Evolutionary conservation across 2,797 vertebrate species (phyloP).

Genomic region (Gymnoscopelus braueri): DNA sequence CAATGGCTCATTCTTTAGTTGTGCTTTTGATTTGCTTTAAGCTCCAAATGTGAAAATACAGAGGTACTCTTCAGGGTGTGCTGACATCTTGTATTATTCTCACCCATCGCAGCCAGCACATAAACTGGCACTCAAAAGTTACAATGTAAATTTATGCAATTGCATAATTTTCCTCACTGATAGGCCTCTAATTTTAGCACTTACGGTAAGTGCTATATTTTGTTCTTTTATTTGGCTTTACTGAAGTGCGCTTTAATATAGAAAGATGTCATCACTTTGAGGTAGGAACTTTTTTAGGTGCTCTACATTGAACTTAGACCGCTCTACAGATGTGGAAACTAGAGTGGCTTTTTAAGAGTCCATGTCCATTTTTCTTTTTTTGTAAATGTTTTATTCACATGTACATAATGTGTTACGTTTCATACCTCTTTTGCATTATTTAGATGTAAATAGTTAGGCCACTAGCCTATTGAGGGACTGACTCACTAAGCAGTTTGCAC

Average conservation of each 20-base stretch:
- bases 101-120: constrained; percentile 33
- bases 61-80: constrained; percentile 34
- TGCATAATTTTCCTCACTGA: constrained; percentile 22
- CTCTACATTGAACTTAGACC: constrained; percentile 56
- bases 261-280: constrained; percentile 66
- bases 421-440: constrained; percentile 63
- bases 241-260: constrained; percentile 65
- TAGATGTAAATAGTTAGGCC: constrained; percentile 60
- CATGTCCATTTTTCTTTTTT: constrained; percentile 29
- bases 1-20: constrained; percentile 23
- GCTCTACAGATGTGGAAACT: constrained; percentile 45
- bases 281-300: constrained; percentile 55
- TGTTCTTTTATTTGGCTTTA: constrained; percentile 63
- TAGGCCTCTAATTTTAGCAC: constrained; percentile 34
- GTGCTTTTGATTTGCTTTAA: constrained; percentile 28
- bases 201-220: constrained; percentile 24
- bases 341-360: constrained; percentile 5
- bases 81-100: constrained; percentile 36
- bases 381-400: constrained; percentile 74
- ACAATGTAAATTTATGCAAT: constrained; percentile 40
- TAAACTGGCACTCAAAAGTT: constrained; percentile 24
- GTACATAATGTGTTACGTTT: constrained; percentile 69
- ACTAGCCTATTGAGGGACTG: constrained; percentile 44
- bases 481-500: constrained; percentile 51
- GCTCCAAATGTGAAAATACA: constrained; percentile 49